Conservation (phyloP, 23 tunicate species). For the Trididemnum clinides region DNA sequence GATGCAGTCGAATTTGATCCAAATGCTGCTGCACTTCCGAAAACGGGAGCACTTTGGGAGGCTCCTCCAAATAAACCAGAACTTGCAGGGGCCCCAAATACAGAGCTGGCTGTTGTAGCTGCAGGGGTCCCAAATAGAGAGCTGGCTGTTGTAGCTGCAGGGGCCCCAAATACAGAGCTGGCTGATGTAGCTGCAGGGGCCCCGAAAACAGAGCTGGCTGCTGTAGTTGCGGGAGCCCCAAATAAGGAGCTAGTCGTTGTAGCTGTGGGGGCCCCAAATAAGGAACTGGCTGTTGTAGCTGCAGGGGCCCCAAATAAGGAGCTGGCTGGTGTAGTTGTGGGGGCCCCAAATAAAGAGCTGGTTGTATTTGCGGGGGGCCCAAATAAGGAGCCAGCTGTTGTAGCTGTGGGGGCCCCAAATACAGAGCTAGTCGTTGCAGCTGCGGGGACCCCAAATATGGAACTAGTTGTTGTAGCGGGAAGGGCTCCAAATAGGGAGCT, state of each 20-base stretch:
- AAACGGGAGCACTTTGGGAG: too few relatives aligned
- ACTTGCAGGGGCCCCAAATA: not conserved
- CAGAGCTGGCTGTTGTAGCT: not conserved
- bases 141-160: not conserved
- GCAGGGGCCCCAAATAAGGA: constrained; percentile 16
- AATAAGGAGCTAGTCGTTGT: not conserved
- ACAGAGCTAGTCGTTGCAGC: not conserved
- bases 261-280: not conserved
- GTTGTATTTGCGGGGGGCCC: not conserved
- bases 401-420: not conserved
- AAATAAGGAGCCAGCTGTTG: not conserved
- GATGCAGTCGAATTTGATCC: not conserved
- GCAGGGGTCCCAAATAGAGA: not conserved
- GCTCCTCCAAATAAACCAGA: not conserved
- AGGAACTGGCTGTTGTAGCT: not conserved
- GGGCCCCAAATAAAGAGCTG: not conserved
- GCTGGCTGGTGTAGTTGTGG: not conserved
- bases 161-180: not conserved
- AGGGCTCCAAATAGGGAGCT: not conserved
- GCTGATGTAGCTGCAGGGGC: not conserved
- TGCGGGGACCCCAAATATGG: not conserved
- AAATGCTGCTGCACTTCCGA: not conserved
- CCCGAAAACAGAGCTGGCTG: not conserved
- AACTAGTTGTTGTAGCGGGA: not conserved
- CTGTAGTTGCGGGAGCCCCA: not conserved